Conservation (phyloP, 64 coral and sea anemone species). For the Acropora tenuis region DNA sequence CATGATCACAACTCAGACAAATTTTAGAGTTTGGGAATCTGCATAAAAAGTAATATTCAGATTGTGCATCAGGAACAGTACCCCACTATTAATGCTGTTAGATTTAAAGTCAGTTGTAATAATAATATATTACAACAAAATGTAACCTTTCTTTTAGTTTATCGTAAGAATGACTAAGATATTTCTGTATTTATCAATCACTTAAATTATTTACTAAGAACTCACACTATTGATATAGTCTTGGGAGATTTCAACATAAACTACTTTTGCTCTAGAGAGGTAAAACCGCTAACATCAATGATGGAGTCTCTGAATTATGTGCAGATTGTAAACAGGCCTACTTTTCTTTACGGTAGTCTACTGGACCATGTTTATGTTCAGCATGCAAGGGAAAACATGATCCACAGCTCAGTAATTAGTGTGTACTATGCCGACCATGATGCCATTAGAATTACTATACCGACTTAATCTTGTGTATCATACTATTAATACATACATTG, state of each 20-base stretch:
- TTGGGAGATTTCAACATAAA: slow-evolving; percentile 8
- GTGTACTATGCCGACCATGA: slow-evolving; percentile 38
- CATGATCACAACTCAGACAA: slow-evolving; percentile 47
- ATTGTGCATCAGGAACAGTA: slow-evolving; percentile 16
- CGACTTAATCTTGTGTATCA: not conserved
- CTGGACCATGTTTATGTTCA: slow-evolving; percentile 42
- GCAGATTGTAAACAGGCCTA: slow-evolving; percentile 22
- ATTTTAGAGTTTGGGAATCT: slow-evolving; percentile 60
- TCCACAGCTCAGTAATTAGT: slow-evolving; percentile 10
- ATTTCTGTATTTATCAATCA: slow-evolving; percentile 13
- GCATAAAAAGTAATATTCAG: slow-evolving; percentile 8
- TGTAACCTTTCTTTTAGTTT: slow-evolving; percentile 34
- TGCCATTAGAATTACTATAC: slow-evolving; percentile 31
- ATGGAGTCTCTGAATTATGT: slow-evolving; percentile 10
- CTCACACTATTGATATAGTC: slow-evolving; percentile 43
- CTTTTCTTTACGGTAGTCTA: slow-evolving; percentile 27
- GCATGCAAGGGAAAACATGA: not conserved
- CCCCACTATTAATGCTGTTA: slow-evolving; percentile 35
- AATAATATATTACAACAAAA: slow-evolving; percentile 24
- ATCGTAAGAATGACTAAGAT: slow-evolving; percentile 42
- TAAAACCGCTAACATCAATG: slow-evolving; percentile 5
- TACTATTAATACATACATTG: not conserved
- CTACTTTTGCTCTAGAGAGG: slow-evolving; percentile 7
- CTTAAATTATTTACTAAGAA: slow-evolving; percentile 18
- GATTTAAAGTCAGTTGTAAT: slow-evolving; percentile 5